Evolutionary conservation across 2,113 vertebrate species (phyloP), one percentile per base, ranked within the genome.

Genomic region (Bubo bubo): DNA sequence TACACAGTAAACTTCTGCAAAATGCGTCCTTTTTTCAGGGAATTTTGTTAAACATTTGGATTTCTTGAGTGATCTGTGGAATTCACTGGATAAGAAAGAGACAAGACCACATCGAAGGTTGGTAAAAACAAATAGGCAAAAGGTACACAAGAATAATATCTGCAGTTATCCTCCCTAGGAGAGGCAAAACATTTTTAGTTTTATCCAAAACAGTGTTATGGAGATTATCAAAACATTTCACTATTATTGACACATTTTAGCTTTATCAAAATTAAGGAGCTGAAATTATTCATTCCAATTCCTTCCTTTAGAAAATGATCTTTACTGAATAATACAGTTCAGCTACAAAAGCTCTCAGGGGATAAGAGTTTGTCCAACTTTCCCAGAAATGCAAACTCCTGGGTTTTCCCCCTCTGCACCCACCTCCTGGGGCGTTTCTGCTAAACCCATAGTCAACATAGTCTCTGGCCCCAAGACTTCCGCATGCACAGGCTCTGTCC

Each of bases 181-280:
- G 27, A 72, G 86, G 75, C 79, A 75, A 80, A 75, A 88, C n/a
- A 85, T 41, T 75, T 85, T 80, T 45, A 88, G 45, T 35, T 74
- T 79, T 52, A 75, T 75, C 15, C 30, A 59, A 64, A 83, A 62
- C 34, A 68, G 35, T 80, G 50, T 70, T 92, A 64, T 64, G 79
- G 45, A 80, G 34, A 64, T 75, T 75, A 88, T 85, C 89, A 95
- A 85, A 92, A 88, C 94, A 79, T 55, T 79, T 91, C 62, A 75
- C n/a, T 68, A 12, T 55, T 84, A 90, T 91, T 91, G 79, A 75
- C 66, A 87, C 19, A 12, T 68, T 81, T 41, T 63, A 62, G 16
- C 45, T 79, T 83, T 66, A 59, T 79, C 72, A 83, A 74, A 90
- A 73, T 8, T 39, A 74, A 21, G 37, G 24, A 73, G n/a, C 19